These are phyloP conservation scores for Sphaeridia pumilis DNA, from an alignment of 2,888 invertebrate genomes.

Conservation along the genomic window DNA sequence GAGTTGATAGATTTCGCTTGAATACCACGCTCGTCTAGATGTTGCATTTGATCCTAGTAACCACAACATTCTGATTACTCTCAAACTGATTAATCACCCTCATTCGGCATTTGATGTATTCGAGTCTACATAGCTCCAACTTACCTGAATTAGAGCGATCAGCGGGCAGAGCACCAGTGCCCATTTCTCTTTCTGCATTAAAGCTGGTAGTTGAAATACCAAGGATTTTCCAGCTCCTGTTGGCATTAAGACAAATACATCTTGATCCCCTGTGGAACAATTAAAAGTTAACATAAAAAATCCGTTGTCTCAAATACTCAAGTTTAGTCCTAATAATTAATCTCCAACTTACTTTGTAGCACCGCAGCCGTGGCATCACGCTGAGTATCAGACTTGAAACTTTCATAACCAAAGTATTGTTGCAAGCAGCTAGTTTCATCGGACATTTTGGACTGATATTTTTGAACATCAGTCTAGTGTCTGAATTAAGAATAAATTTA, in stretches of 20 bases:
- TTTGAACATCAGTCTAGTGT: no score
- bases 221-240: slow-evolving; percentile 97
- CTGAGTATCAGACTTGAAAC: slow-evolving; percentile 72
- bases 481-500: no score
- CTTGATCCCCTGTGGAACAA: slow-evolving; percentile 54
- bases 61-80: no score
- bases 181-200: slow-evolving; percentile 63
- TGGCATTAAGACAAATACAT: slow-evolving; percentile 96
- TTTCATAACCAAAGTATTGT: slow-evolving; percentile 61
- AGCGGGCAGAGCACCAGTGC: slow-evolving; percentile 93
- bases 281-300: background rate
- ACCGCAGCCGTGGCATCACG: slow-evolving; percentile 60
- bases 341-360: slow-evolving; percentile 50
- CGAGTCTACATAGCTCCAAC: no score
- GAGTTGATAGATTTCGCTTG: slow-evolving; percentile 84
- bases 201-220: slow-evolving; percentile 91
- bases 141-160: slow-evolving; percentile 79
- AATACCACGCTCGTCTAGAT: slow-evolving; percentile 63
- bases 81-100: no score
- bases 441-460: no score
- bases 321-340: no score
- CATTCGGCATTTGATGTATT: no score
- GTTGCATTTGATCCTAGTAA: slow-evolving; percentile 76
- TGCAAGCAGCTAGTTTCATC: no score
- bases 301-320: no score